phyloP scores from a whole-genome alignment of 1,140 invertebrate species.

The Atopsyche davidsoni region DNA sequence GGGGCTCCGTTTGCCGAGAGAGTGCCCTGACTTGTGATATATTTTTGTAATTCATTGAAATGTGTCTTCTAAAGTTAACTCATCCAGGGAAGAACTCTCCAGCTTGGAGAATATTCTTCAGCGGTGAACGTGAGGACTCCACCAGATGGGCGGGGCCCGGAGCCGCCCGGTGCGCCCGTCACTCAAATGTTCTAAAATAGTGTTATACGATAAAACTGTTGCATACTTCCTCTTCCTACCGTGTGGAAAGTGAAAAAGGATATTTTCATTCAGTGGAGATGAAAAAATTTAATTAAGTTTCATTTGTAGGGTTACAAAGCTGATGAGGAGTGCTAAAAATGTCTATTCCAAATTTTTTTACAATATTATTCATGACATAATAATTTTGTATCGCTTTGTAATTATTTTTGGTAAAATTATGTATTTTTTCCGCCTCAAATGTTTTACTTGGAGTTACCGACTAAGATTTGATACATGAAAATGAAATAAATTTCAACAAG shows the following conservation, averaged over 20 bases:
- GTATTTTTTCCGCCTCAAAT: neutral
- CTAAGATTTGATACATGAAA: no score
- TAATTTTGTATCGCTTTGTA: neutral
- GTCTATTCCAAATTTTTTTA: neutral
- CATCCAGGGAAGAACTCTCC: no score
- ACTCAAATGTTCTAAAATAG: no score
- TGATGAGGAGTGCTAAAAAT: constrained; percentile 1
- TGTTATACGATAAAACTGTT: no score
- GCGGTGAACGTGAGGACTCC: no score
- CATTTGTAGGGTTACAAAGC: constrained; percentile 2
- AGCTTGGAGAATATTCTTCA: no score
- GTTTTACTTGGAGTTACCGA: no score
- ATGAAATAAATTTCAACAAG: no score
- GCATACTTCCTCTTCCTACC: constrained; percentile 11
- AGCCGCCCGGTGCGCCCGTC: constrained; percentile 5
- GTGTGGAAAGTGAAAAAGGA: constrained; percentile 3
- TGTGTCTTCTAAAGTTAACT: no score
- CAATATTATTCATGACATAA: neutral
- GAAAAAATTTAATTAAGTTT: constrained; percentile 9
- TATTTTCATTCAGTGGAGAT: constrained; percentile 2
- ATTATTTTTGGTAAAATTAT: neutral
- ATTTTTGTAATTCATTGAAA: no score
- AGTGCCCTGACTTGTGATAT: no score
- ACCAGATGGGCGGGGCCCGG: constrained; percentile 1
- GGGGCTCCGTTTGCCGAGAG: no score